Conservation (phyloP, 2,888 invertebrate genomes). For the Rhagium mordax region DNA sequence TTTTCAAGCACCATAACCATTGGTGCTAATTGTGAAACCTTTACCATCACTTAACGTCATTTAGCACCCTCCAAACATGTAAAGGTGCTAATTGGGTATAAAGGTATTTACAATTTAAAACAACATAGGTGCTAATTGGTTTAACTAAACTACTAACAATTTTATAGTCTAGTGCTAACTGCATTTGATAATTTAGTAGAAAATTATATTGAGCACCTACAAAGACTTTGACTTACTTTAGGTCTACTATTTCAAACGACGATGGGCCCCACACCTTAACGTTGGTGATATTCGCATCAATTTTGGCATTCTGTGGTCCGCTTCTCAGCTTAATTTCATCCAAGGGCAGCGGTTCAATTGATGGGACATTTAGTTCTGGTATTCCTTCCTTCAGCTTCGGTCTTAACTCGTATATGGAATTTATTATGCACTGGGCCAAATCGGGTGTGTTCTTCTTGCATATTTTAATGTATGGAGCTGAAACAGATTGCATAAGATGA, state of each 20-base stretch:
- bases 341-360: constrained; percentile 71
- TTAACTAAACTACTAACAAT: too few species aligned
- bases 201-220: too few species aligned
- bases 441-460: constrained; percentile 65
- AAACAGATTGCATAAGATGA: too few species aligned
- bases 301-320: constrained; percentile 64
- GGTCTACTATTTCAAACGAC: constrained; percentile 74
- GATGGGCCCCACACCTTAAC: constrained; percentile 76
- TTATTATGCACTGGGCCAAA: constrained; percentile 65
- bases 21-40: too few species aligned
- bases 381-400: constrained; percentile 67
- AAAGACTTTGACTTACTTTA: constrained; percentile 71
- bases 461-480: constrained; percentile 65
- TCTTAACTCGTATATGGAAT: constrained; percentile 64
- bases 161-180: too few species aligned
- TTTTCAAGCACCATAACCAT: too few species aligned
- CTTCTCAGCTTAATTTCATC: constrained; percentile 60
- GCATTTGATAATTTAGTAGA: too few species aligned
- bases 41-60: too few species aligned
- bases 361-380: constrained; percentile 73
- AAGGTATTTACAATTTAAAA: too few species aligned
- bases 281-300: constrained; percentile 76
- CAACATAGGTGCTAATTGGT: too few species aligned
- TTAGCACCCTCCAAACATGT: too few species aligned
- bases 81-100: too few species aligned